Evolutionary conservation across 2,888 invertebrate genomes (phyloP), one percentile per base, ranked within the genome.

Genomic region (Acleris holmiana): DNA sequence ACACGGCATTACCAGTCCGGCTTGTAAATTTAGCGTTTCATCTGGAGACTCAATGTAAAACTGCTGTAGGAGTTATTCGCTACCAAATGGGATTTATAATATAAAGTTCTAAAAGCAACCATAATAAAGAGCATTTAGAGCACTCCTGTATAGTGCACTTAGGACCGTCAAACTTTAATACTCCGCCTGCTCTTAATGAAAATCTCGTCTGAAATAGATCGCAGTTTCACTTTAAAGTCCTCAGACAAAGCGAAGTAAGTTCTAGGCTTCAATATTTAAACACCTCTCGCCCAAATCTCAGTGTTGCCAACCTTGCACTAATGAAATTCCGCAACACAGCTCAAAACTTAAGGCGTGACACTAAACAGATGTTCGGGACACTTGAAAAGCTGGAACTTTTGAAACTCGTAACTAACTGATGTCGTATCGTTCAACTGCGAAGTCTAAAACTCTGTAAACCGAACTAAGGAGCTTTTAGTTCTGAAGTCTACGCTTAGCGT

Each of bases 401-500:
- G 69, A 71, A 70, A 68, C 63, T 68, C 56, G 53, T 58, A 70
- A 69, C 63, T 62, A 68, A 69, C 63, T 66, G 61, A 44, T 51
- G 21, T 48, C 58, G 61, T 49, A 65, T 65, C 62, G 56, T 66
- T 68, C 61, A 53, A 63, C 63, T 50, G 35, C 18, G 50, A 41
- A 44, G 25, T 25, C 49, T 53, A 35, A 19, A 40, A 58, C 40
- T 50, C 18, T 40, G n/a, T 44, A 54, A 64, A 64, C 64, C 40
- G 51, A 54, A 18, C 41, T 8, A 6, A 19, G 44, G 44, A 59
- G 54, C 48, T 54, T 25, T 41, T 40, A 59, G 47, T 59, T 60
- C 41, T 44, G 48, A 18, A 53, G 35, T 35, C 46, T 47, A 18
- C 48, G 40, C 8, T 50, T 21, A 44, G 40, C 57, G 21, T n/a